Base-by-base conservation (phyloP, 1,140 invertebrate species). In the Gryllus bimaculatus region DNA sequence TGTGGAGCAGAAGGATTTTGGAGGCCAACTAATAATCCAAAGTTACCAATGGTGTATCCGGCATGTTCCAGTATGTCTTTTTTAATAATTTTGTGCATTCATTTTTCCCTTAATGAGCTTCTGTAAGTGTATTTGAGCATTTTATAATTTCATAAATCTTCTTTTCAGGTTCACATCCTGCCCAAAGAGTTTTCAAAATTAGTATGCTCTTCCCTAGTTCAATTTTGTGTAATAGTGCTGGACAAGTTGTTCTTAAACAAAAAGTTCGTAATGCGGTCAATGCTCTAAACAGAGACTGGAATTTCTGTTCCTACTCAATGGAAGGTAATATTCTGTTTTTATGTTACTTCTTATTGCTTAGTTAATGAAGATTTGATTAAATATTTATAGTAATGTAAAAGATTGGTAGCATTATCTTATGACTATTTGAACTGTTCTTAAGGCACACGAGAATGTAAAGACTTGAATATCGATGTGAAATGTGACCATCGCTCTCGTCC, bases 181-280 rank as follows among this genome's bases (percentile, higher is more conserved):
- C 96, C 73, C 95, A 97, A 84, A 90, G 95, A 74, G 95, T 98
- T 0, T 97, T 97, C 88, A 95, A 93, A 84, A 93, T 97, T 79
- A 93, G 92, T 77, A 95, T 98, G 93, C 90, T 95, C 78, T 97
- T 97, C 93, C 95, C 95, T 78, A 96, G 94, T 80, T 95, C 95
- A 8, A 95, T 97, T 0, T 90, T 97, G 4, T 98, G 96, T 85
- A 97, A 97, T 82, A 95, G 96, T 85, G 95, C 96, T 49, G 96
- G 96, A 8, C 95, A 97, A 85, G 94, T 93, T 77, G 96, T 98
- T 4, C 87, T 98, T 0, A 90, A 94, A 80, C 94, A 96, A 82
- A 94, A 94, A 84, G 95, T 97, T 5, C 90, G 93, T 81, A 92
- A 93, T 82, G 95, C 95, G 20, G 92, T 98, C 39, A 95, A 96